phyloP scores from a whole-genome alignment of 2,113 vertebrate genomes.

The Lethenteron camtschaticum region DNA sequence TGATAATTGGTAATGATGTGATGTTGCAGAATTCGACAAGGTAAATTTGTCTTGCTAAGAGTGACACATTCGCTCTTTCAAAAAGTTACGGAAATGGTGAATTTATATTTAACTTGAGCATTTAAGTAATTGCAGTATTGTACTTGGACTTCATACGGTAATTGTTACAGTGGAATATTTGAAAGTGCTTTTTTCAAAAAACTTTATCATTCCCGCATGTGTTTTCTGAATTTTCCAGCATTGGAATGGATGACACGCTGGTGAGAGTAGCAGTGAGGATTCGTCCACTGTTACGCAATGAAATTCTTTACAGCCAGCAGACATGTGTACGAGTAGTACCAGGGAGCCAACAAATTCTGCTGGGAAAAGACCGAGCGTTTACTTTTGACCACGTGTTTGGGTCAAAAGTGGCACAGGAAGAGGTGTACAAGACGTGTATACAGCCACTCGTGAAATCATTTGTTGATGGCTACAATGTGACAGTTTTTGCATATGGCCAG shows the following conservation, averaged over 20 bases:
- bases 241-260: conserved; percentile 38
- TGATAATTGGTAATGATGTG: too few species aligned
- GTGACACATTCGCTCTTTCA: too few species aligned
- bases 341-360: conserved; percentile 34
- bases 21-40: too few species aligned
- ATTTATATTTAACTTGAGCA: too few species aligned
- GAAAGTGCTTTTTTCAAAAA: too few species aligned
- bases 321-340: conserved; percentile 42
- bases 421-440: conserved; percentile 47
- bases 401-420: conserved; percentile 37
- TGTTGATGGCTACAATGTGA: conserved; percentile 51
- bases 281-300: conserved; percentile 51
- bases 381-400: conserved; percentile 64
- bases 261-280: conserved; percentile 59
- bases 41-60: too few species aligned
- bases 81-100: too few species aligned
- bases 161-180: too few species aligned
- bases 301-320: conserved; percentile 45
- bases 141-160: too few species aligned
- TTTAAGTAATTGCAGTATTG: too few species aligned
- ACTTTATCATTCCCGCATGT: too few species aligned
- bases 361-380: conserved; percentile 44
- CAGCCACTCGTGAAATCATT: conserved; percentile 41
- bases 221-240: background rate
- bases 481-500: conserved; percentile 71